Base-by-base conservation (phyloP, 2,888 invertebrate genomes). In the Lottia scabra region DNA sequence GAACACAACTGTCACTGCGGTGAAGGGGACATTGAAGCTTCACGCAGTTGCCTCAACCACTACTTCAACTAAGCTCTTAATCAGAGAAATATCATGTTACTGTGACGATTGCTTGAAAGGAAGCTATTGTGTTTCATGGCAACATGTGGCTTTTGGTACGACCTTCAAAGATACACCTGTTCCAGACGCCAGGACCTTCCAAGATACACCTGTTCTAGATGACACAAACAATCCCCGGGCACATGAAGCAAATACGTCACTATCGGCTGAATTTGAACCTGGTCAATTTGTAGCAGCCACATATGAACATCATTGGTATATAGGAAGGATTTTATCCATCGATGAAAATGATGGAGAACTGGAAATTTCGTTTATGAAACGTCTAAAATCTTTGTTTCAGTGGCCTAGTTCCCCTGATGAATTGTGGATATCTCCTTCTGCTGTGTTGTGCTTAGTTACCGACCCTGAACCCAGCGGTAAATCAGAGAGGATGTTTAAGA, bases 251-350 rank as follows among this genome's bases (percentile, higher is more conserved):
- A n/a, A n/a, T n/a, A n/a, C n/a, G n/a, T n/a, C n/a, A n/a, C n/a
- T n/a, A n/a, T n/a, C n/a, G n/a, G n/a, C n/a, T n/a, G n/a, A n/a
- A n/a, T n/a, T n/a, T n/a, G n/a, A n/a, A n/a, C n/a, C 63, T 15
- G 64, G 70, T n/a, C 23, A 67, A 27, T 67, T 63, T 62, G 63
- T 67, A n/a, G 71, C 67, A n/a, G 67, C 67, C 15, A 45, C 43
- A 1, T 71, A 71, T 71, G 63, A 62, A 56, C 19, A 13, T 5
- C 38, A 43, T 26, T 67, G 67, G 63, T 71, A 67, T 26, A 67
- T 71, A 23, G 71, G 71, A 38, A 48, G 67, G 62, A 27, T 71
- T 13, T 19, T 19, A 19, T 27, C 30, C 56, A 19, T 46, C 13
- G 71, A 71, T 56, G 10, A 6, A 38, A 64, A 69, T 43, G 64